A percentile compares a stretch with the other conserved stretches of the same genome.
These are phyloP conservation scores for Cromileptes altivelis DNA, from an alignment of 2,113 vertebrate genomes.

Conservation along the genomic window DNA sequence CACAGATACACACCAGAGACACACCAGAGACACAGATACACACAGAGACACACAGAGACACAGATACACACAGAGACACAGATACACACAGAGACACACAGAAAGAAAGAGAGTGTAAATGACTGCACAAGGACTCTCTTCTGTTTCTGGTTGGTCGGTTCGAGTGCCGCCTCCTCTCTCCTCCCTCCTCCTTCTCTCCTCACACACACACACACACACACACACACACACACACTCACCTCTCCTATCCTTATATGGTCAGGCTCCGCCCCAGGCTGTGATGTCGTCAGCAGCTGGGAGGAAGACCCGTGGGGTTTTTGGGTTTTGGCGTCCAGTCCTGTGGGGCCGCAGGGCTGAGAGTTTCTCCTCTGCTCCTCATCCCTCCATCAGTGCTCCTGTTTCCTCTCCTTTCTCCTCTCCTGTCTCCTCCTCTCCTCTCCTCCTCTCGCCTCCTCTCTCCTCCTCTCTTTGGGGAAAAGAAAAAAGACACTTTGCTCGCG, in stretches of 20 bases:
- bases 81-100: neutral
- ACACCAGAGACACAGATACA: too few relatives aligned
- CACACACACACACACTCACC: neutral
- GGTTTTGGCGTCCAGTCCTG: constrained; percentile 79
- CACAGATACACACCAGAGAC: too few relatives aligned
- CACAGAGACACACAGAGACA: too few relatives aligned
- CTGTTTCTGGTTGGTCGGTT: constrained; percentile 48
- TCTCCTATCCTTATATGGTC: constrained; percentile 41
- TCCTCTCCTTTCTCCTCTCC: constrained; percentile 7
- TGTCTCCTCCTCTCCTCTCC: constrained; percentile 19
- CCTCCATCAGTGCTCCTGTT: constrained; percentile 56
- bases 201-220: neutral
- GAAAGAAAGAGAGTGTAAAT: neutral
- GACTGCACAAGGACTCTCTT: constrained; percentile 11
- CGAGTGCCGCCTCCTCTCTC: constrained; percentile 7
- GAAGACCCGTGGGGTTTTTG: constrained; percentile 80
- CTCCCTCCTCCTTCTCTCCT: constrained; percentile 18
- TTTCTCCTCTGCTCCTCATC: constrained; percentile 73
- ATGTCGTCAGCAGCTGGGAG: constrained; percentile 65
- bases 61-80: too few relatives aligned
- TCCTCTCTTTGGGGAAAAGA: constrained; percentile 75
- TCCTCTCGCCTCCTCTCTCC: constrained; percentile 33
- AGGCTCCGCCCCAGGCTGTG: constrained; percentile 56
- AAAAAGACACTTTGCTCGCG: constrained; percentile 58
- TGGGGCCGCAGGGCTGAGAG: constrained; percentile 79